A percentile compares a stretch with the other conserved stretches of the same genome.
phyloP scores from a whole-genome alignment of 1,140 invertebrate species.

The Gryon sp. region DNA sequence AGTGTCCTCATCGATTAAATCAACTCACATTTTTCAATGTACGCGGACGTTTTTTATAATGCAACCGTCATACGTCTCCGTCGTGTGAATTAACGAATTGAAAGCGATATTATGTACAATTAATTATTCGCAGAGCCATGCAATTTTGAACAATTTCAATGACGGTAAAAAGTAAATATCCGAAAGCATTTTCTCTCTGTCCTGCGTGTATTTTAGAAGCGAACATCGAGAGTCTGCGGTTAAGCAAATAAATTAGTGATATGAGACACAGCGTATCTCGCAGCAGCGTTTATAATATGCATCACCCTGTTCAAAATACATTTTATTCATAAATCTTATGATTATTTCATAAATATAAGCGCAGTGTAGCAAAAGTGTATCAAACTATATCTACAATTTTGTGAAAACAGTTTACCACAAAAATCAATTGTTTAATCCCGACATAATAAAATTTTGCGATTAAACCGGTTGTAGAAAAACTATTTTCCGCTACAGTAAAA shows the following conservation, averaged over 20 bases:
- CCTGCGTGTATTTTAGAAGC: slow-evolving; percentile 9
- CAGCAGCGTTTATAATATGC: neutral
- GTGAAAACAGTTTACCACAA: too few species aligned
- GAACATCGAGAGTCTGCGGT: slow-evolving; percentile 22
- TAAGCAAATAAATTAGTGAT: slow-evolving; percentile 26
- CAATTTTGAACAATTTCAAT: slow-evolving; percentile 3
- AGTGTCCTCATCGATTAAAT: too few species aligned
- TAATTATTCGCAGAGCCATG: slow-evolving; percentile 4
- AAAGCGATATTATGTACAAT: slow-evolving; percentile 21
- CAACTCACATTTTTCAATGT: too few species aligned
- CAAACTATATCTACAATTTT: too few species aligned
- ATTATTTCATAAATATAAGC: too few species aligned
- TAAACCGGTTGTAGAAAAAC: too few species aligned
- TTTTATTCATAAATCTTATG: too few species aligned
- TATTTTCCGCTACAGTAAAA: too few species aligned
- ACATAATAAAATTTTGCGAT: too few species aligned
- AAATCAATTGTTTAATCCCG: too few species aligned
- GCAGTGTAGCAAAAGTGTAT: too few species aligned
- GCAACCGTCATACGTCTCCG: neutral
- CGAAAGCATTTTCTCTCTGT: neutral
- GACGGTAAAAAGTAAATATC: slow-evolving; percentile 22
- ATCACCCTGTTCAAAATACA: neutral
- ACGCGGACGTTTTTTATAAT: slow-evolving; percentile 14
- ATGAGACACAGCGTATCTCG: slow-evolving; percentile 3
- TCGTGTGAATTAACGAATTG: neutral